Base-by-base conservation (phyloP, 2,888 invertebrate genomes). In the Zele albiditarsus region DNA sequence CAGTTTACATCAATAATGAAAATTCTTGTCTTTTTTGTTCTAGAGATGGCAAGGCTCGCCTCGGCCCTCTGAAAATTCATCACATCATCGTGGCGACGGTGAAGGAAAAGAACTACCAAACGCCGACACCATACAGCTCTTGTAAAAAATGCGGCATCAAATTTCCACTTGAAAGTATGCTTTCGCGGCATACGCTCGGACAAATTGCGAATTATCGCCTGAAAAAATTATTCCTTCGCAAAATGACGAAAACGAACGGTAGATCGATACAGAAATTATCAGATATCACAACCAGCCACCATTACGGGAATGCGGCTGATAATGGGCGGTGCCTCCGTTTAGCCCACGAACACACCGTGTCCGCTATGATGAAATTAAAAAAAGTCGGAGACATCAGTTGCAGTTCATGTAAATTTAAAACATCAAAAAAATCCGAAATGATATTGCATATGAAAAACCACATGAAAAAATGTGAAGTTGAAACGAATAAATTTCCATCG, bases 131-230 rank as follows among this genome's bases (percentile, higher is more conserved):
- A 14, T 4, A 58, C 14, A 78, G 75, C 69, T 27, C 57, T 0
- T 89, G 88, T 68, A 73, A 82, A 12, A 84, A 82, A 49, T 89
- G 89, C 67, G 75, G 74, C 1, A 71, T 85, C 14, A 83, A 82
- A 70, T 89, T 88, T 63, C 84, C 85, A 0, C 53, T 83, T 27
- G 81, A 81, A 12, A 80, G 58, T 3, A 86, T 86, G 84, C 71
- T 87, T 65, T 80, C 78, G 16, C 82, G 86, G 42, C 88, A 88
- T 67, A 83, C 78, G 49, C 53, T 78, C 1, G 76, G 77, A 3
- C 84, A 85, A 58, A 72, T 60, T 2, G 5, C 77, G 2, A 42
- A 28, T 49, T 0, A 65, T 20, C 65, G 63, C 8, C 2, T 63
- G 42, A 58, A 67, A 73, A 42, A 76, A 76, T 25, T 62, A 28